Evolutionary conservation across 2,113 vertebrate species (phyloP).

Genomic region (Turnix velox): DNA sequence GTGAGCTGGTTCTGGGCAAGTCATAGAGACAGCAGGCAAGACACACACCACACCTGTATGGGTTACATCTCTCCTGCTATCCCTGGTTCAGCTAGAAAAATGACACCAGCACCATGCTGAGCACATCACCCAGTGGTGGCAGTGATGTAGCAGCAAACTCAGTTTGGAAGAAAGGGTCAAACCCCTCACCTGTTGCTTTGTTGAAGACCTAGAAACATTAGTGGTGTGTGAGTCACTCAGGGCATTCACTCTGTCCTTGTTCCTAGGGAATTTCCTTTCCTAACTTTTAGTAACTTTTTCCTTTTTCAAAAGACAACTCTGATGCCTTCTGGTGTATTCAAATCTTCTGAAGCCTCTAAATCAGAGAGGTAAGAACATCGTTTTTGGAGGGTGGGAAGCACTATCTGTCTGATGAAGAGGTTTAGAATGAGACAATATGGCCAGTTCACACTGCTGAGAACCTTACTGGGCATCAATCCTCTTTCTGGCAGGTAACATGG

Average conservation of each 20-base stretch:
- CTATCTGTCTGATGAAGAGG: background rate
- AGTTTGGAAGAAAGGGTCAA: background rate
- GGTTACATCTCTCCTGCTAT: background rate
- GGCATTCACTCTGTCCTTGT: background rate
- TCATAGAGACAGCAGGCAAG: rapidly evolving
- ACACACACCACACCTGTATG: background rate
- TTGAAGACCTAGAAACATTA: background rate
- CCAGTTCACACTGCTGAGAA: rapidly evolving
- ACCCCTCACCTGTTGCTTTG: background rate
- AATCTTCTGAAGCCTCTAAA: rapidly evolving
- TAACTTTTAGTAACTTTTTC: background rate
- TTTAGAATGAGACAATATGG: background rate
- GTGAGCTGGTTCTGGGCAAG: background rate
- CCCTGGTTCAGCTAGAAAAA: rapidly evolving
- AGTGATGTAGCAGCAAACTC: background rate
- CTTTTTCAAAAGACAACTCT: background rate
- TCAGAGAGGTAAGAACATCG: background rate
- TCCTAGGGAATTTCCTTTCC: background rate
- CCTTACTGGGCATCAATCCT: background rate
- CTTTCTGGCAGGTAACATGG: background rate
- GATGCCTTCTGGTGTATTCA: background rate
- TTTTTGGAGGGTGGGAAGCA: background rate
- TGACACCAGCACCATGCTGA: background rate
- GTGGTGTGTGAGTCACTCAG: background rate
- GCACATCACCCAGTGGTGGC: background rate